These are phyloP conservation scores for Cephus nigrinus DNA, from an alignment of 2,888 invertebrate genomes.

Conservation along the genomic window DNA sequence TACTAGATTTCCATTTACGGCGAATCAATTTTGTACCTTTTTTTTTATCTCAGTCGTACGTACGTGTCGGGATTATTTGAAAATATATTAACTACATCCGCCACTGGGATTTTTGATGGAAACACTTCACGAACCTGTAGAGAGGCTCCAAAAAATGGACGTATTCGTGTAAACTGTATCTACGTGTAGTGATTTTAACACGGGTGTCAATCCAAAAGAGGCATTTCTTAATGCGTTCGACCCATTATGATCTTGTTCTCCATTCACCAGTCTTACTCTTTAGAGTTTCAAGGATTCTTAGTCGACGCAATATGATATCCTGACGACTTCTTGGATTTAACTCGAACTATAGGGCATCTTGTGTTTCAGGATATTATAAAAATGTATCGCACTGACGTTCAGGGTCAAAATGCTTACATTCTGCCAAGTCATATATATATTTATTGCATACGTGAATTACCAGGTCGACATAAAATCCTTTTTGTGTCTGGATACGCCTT, in stretches of 20 bases:
- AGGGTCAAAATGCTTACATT: not conserved
- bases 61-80: not conserved
- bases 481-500: not conserved
- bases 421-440: not conserved
- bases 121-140: not conserved
- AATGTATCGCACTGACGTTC: not conserved
- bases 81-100: not conserved
- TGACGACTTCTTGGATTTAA: not conserved
- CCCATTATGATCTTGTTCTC: not conserved
- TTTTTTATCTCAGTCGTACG: not conserved
- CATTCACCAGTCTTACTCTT: not conserved
- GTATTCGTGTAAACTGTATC: too few species aligned
- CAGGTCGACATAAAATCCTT: not conserved
- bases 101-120: not conserved
- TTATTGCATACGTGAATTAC: not conserved
- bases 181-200: too few species aligned
- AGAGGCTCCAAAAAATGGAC: too few species aligned
- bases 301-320: not conserved
- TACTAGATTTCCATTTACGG: not conserved
- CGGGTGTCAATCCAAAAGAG: too few species aligned
- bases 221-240: not conserved
- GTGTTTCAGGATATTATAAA: not conserved
- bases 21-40: not conserved
- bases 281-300: not conserved
- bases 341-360: not conserved